A percentile compares a stretch with the other conserved stretches of the same genome.
phyloP scores from a whole-genome alignment of 2,113 vertebrate genomes.

The Amblyornis subalaris region DNA sequence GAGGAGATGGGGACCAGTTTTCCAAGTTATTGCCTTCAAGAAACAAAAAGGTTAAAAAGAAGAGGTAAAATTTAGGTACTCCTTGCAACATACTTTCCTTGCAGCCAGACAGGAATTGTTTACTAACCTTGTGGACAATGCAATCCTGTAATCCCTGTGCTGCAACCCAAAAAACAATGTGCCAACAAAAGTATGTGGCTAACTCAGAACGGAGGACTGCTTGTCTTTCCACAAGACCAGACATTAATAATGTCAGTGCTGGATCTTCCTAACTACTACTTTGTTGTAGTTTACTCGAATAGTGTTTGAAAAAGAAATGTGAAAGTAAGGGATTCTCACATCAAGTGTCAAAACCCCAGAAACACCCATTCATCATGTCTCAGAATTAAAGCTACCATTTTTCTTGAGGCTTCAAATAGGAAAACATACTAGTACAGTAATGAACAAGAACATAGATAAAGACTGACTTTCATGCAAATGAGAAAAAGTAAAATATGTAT shows the following conservation, averaged over 20 bases:
- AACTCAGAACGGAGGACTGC: not conserved
- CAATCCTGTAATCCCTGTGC: not conserved
- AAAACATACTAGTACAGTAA: not conserved
- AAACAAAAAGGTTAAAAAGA: not conserved
- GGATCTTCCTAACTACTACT: not conserved
- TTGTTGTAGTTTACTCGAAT: not conserved
- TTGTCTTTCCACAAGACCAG: not conserved
- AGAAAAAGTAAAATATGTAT: not conserved
- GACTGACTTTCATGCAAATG: not conserved
- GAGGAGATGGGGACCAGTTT: fast-evolving
- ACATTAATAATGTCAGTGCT: not conserved
- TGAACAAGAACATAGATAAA: not conserved
- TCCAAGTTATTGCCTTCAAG: not conserved
- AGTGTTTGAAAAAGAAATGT: not conserved
- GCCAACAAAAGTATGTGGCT: not conserved
- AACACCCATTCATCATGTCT: not conserved
- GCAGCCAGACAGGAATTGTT: not conserved
- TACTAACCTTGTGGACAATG: not conserved
- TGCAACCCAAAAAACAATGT: not conserved
- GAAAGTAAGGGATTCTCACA: not conserved
- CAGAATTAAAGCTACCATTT: not conserved
- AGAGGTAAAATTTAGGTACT: not conserved
- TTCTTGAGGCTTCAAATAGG: not conserved
- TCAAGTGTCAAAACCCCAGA: not conserved
- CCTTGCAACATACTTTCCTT: not conserved